Evolutionary conservation across 2,888 invertebrate species (phyloP).

Genomic region (Podotricha telesiphe): DNA sequence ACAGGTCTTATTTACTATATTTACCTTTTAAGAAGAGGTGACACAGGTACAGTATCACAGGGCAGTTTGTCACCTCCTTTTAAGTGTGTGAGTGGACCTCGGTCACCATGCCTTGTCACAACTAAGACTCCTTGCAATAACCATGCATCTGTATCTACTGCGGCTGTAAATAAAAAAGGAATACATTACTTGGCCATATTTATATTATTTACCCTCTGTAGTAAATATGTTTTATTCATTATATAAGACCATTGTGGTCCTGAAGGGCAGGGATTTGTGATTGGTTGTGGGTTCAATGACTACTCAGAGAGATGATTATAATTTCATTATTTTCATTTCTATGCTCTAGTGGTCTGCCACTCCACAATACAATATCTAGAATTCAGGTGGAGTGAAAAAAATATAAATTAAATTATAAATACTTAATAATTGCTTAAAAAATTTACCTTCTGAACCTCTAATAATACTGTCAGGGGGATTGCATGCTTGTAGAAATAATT

Average conservation of each 20-base stretch:
- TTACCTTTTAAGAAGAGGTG: constrained; percentile 54
- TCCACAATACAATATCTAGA: no score
- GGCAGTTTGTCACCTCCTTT: constrained; percentile 90
- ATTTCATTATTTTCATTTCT: no score
- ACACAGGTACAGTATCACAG: constrained; percentile 84
- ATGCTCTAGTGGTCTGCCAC: no score
- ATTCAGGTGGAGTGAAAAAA: no score
- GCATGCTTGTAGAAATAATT: constrained; percentile 86
- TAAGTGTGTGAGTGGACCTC: constrained; percentile 93
- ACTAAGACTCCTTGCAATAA: constrained; percentile 88
- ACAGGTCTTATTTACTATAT: no score
- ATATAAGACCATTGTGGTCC: no score
- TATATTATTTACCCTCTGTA: not conserved
- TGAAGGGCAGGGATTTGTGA: no score
- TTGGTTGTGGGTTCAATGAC: no score
- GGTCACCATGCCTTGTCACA: constrained; percentile 93
- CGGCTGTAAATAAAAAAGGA: constrained; percentile 54
- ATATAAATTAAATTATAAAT: no score
- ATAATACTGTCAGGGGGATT: constrained; percentile 88
- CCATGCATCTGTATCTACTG: constrained; percentile 83
- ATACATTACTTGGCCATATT: not conserved
- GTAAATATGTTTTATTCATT: no score
- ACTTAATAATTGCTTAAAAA: not conserved
- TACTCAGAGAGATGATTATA: no score
- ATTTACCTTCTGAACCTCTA: constrained; percentile 89